A percentile compares a stretch with the other conserved stretches of the same genome.
Conservation (phyloP, 2,888 invertebrate genomes). For the Apamea monoglypha region DNA sequence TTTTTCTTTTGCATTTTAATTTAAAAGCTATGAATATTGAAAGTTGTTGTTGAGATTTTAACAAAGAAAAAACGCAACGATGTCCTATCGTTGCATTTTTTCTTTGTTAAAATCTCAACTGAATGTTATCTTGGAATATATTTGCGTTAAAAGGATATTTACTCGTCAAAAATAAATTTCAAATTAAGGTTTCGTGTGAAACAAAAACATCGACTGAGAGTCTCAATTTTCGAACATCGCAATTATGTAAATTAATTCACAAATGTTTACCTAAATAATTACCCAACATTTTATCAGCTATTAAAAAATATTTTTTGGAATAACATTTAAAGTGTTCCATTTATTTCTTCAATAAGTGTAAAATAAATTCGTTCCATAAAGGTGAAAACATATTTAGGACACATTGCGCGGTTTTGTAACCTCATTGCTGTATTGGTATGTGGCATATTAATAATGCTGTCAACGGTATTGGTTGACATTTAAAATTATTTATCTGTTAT, state of each 20-base stretch:
- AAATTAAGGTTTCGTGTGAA: slow-evolving; percentile 21
- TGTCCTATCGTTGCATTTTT: not conserved
- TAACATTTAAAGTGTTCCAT: not conserved
- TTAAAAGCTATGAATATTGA: not conserved
- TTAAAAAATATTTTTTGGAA: not conserved
- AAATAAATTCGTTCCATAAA: slow-evolving; percentile 14
- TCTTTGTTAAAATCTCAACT: not conserved
- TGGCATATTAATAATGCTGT: slow-evolving; percentile 21
- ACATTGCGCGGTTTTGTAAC: not conserved
- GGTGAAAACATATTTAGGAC: slow-evolving; percentile 36
- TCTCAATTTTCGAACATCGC: not conserved
- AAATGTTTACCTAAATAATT: not conserved
- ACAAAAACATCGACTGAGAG: not conserved
- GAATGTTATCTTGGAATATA: not conserved
- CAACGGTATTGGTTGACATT: slow-evolving; percentile 10
- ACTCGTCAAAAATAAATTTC: not conserved
- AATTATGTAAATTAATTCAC: not conserved
- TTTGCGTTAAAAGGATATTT: slow-evolving; percentile 6
- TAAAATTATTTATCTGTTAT: slow-evolving; percentile 31
- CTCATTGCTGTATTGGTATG: not conserved
- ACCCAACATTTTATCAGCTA: not conserved
- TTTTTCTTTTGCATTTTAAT: not conserved
- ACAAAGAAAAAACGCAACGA: too few relatives aligned
- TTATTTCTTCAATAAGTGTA: slow-evolving; percentile 4
- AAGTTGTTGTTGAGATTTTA: not conserved